Conservation (phyloP, 2,888 invertebrate species). For the Geophilus truncorum region DNA sequence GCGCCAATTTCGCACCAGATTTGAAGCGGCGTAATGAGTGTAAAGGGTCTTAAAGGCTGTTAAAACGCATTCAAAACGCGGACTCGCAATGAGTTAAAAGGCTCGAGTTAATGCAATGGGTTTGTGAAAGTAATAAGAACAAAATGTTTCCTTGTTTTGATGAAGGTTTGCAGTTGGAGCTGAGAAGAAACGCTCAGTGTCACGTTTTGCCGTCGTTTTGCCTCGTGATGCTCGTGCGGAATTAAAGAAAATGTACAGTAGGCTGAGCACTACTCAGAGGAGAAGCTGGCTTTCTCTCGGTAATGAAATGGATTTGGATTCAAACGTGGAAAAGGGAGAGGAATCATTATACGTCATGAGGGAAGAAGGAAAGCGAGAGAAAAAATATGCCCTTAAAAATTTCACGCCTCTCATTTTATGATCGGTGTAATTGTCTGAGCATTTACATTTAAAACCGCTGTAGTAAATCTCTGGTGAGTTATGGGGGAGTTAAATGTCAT, state of each 20-base stretch:
- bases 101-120: neutral
- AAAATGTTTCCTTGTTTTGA: slow-evolving; percentile 8
- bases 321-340: neutral
- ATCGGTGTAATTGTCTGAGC: slow-evolving; percentile 15
- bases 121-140: slow-evolving; percentile 18
- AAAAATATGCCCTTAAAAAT: neutral
- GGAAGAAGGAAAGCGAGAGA: neutral
- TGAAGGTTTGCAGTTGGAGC: neutral
- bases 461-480: neutral
- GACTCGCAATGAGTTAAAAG: neutral
- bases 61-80: neutral
- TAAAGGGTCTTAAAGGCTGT: neutral
- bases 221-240: neutral
- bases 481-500: neutral
- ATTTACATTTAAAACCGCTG: slow-evolving; percentile 1
- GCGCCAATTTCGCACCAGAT: neutral
- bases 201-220: neutral
- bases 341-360: neutral
- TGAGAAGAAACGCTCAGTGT: neutral
- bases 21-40: neutral
- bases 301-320: slow-evolving; percentile 13
- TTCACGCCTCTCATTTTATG: neutral
- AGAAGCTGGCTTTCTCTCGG: neutral
- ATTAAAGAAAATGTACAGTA: neutral
- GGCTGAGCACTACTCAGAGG: neutral